Conservation (phyloP, 1,140 invertebrate genomes). For the Zaprionus davidi region DNA sequence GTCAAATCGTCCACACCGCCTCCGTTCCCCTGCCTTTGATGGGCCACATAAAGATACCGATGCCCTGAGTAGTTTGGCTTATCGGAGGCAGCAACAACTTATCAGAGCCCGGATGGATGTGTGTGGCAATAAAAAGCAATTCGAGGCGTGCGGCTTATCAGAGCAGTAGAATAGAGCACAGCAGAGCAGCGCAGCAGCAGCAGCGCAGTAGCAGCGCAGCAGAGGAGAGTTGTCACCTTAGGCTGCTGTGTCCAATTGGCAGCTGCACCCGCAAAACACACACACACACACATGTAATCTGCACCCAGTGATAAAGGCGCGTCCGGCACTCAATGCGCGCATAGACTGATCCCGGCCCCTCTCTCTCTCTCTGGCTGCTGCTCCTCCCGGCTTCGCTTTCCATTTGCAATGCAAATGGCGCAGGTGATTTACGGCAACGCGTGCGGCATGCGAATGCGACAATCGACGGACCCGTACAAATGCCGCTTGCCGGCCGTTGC, state of each 20-base stretch:
- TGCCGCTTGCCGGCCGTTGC: conserved; percentile 16
- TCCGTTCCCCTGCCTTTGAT: background rate
- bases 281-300: conserved; percentile 34
- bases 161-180: background rate
- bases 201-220: background rate
- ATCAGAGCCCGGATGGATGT: conserved; percentile 9
- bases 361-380: too few relatives aligned
- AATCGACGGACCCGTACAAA: conserved; percentile 34
- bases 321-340: conserved; percentile 30
- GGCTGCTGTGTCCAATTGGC: conserved; percentile 14
- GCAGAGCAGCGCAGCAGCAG: background rate
- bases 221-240: conserved; percentile 15
- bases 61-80: conserved; percentile 16
- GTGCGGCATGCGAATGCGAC: conserved; percentile 42
- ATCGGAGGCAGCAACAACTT: conserved; percentile 27
- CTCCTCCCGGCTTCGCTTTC: background rate
- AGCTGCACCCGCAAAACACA: conserved; percentile 32
- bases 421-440: conserved; percentile 49
- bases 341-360: background rate
- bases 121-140: conserved; percentile 30
- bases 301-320: conserved; percentile 43
- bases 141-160: conserved; percentile 26
- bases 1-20: background rate
- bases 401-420: conserved; percentile 58
- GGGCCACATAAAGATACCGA: conserved; percentile 29